Evolutionary conservation across 2,113 vertebrate species (phyloP).

Genomic region (Poeciliopsis occidentalis): DNA sequence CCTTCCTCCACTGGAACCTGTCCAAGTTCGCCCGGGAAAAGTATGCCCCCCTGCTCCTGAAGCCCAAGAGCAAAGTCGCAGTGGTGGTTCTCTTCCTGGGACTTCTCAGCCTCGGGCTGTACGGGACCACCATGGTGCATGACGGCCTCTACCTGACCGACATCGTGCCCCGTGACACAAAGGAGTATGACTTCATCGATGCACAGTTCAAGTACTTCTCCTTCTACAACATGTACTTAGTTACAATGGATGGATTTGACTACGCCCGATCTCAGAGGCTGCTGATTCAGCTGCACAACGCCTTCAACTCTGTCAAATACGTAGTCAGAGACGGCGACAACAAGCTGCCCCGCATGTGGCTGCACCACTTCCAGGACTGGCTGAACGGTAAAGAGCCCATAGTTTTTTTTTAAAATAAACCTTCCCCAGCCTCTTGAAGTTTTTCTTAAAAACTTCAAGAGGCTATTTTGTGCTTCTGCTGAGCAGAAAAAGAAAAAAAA

Average conservation of each 20-base stretch:
- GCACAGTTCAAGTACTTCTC: conserved; percentile 98
- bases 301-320: conserved; percentile 87
- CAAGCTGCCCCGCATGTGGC: conserved; percentile 95
- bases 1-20: conserved; percentile 91
- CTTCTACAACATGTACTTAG: conserved; percentile 97
- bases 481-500: too few species aligned
- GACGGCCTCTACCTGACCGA: conserved; percentile 96
- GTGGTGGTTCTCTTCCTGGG: conserved; percentile 91
- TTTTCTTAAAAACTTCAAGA: conserved; percentile 4
- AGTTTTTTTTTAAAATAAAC: conserved; percentile 2
- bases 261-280: conserved; percentile 90
- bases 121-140: conserved; percentile 95
- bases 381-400: conserved; percentile 83
- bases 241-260: conserved; percentile 95
- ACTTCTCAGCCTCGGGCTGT: conserved; percentile 91
- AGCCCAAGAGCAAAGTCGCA: conserved; percentile 88
- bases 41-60: conserved; percentile 91
- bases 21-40: conserved; percentile 89
- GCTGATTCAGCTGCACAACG: conserved; percentile 91
- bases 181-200: conserved; percentile 94
- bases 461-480: too few species aligned
- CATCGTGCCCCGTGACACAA: conserved; percentile 94
- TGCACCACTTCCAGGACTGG: conserved; percentile 98
- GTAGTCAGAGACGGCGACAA: conserved; percentile 87
- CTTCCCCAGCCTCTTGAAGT: conserved; percentile 3